Conservation (phyloP, 1,140 invertebrate genomes). For the Carcinoscorpius rotundicauda region DNA sequence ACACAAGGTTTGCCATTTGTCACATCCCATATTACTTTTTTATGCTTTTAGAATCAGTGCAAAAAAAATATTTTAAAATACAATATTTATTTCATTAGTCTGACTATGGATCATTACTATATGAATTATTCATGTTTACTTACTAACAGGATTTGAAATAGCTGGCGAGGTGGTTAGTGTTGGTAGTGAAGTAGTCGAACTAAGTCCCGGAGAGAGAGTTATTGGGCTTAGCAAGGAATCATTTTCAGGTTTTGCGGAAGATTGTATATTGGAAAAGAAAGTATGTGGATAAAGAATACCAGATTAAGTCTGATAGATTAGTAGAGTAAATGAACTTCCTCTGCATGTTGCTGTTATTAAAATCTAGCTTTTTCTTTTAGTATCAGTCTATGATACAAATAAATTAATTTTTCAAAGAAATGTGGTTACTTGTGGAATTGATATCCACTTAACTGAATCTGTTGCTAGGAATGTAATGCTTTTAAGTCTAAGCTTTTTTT, state of each 20-base stretch:
- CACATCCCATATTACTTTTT: no score
- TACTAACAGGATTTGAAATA: conserved; percentile 38
- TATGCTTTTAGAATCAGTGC: no score
- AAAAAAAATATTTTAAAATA: no score
- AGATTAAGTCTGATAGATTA: conserved; percentile 13
- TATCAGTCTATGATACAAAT: background rate
- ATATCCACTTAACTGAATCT: no score
- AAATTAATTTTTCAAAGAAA: no score
- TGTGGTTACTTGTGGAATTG: no score
- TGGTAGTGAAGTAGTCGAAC: conserved; percentile 29
- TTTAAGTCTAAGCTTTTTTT: no score
- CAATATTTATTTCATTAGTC: no score
- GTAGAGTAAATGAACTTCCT: conserved; percentile 6
- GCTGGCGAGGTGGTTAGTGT: conserved; percentile 38
- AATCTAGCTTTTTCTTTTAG: background rate
- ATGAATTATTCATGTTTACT: background rate
- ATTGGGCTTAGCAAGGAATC: conserved; percentile 40
- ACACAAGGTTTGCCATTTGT: no score
- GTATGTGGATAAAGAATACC: conserved; percentile 29
- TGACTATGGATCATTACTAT: no score
- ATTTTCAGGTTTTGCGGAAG: conserved; percentile 42
- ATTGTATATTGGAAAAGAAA: conserved; percentile 36
- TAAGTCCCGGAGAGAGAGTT: conserved; percentile 30
- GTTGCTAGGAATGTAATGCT: no score
- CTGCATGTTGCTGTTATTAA: conserved; percentile 5